phyloP scores from a whole-genome alignment of 2,888 invertebrate genomes.

The Lumbricus terrestris region DNA sequence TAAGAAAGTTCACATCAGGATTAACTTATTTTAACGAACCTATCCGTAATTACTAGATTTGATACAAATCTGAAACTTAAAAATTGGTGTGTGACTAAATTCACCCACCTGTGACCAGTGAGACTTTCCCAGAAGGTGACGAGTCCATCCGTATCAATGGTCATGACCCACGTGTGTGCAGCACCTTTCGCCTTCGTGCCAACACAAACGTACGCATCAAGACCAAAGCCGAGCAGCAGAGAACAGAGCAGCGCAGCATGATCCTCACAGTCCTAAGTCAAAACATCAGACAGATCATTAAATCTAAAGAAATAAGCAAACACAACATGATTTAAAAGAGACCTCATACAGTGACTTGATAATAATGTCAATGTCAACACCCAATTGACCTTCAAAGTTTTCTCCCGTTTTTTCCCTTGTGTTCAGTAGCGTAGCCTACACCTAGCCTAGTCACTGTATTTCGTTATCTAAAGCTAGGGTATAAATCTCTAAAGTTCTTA shows the following conservation, averaged over 20 bases:
- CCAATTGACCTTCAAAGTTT: no score
- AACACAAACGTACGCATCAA: conserved; percentile 59
- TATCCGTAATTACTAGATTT: background rate
- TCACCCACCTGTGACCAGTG: conserved; percentile 54
- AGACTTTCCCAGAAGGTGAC: conserved; percentile 60
- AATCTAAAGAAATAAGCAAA: background rate
- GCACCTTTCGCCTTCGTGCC: conserved; percentile 56
- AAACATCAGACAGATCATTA: background rate
- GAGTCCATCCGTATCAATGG: conserved; percentile 51
- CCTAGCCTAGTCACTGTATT: no score
- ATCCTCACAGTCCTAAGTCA: conserved; percentile 43
- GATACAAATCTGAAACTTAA: no score
- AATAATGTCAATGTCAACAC: no score
- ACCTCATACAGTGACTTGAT: background rate
- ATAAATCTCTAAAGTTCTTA: no score
- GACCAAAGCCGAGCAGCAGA: conserved; percentile 58
- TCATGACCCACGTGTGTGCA: conserved; percentile 59
- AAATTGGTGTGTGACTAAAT: background rate
- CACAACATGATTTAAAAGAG: background rate
- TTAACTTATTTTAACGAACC: background rate
- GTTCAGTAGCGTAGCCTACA: no score
- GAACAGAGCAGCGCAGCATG: conserved; percentile 57
- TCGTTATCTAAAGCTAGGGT: no score
- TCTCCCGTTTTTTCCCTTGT: no score
- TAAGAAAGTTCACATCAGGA: background rate